Evolutionary conservation across 2,797 vertebrate genomes (phyloP), one percentile per base, ranked within the genome.

Genomic region (Natrix natrix): DNA sequence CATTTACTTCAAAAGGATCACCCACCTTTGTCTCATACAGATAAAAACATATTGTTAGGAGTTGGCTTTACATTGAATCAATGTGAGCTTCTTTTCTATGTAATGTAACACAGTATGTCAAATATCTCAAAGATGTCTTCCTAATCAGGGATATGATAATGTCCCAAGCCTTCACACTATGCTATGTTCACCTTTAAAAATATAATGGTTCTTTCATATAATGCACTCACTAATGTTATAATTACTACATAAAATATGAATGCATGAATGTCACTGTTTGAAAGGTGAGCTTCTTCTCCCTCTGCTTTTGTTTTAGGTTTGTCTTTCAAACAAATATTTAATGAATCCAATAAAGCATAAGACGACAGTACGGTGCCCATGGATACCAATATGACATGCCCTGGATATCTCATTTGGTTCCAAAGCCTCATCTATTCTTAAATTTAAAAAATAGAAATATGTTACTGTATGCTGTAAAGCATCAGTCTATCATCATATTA

Each of bases 151-250:
- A 48, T 32, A 88, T 52, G 3, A 54, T 89, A 28, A 48, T 61
- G 61, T 92, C 83, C 57, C 92, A 60, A 54, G 87, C 11, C 37
- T 28, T 89, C 28, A 61, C 17, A 26, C 28, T 17, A 48, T 54
- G 17, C 43, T 54, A 16, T 89, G 69, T 92, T 83, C 48, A 89
- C 43, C 56, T 54, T 87, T 88, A 24, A 92, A 92, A 92, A 92
- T 69, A 92, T 61, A 16, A 26, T 28, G 8, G 61, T 88, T 92
- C 32, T 24, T 87, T 63, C 52, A 74, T 24, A 69, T 54, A 66
- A n/a, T 54, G 20, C 52, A 66, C 56, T 92, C 26, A 78, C 14
- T 17, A 32, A 32, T 87, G 28, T n/a, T 74, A 52, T 52, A 43
- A 89, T 60, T 78, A 56, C 87, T 89, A 48, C 24, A 37, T 89